phyloP scores from a whole-genome alignment of 1,140 invertebrate genomes.

The Limonius californicus region DNA sequence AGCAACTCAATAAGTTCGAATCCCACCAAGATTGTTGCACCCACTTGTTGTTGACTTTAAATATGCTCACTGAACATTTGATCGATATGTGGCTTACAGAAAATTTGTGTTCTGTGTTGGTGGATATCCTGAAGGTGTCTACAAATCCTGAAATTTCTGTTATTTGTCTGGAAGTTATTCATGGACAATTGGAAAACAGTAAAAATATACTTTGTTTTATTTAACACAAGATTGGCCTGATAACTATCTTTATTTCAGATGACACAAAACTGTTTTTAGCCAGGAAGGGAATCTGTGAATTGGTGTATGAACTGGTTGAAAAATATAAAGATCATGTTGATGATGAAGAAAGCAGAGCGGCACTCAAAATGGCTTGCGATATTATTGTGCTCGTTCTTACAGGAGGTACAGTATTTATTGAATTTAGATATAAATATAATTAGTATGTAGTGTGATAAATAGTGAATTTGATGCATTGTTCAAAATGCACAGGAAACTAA shows the following conservation, averaged over 20 bases:
- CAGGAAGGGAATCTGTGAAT: slow-evolving; percentile 68
- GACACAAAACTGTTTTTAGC: slow-evolving; percentile 72
- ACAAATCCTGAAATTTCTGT: slow-evolving; percentile 65
- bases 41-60: slow-evolving; percentile 68
- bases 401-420: no score
- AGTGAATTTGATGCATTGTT: no score
- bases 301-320: slow-evolving; percentile 70
- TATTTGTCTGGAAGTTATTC: slow-evolving; percentile 70
- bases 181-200: slow-evolving; percentile 72
- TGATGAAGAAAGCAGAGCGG: slow-evolving; percentile 65
- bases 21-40: slow-evolving; percentile 57
- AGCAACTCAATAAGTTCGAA: slow-evolving; percentile 46
- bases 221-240: no score
- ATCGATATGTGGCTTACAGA: slow-evolving; percentile 55
- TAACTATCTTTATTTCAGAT: slow-evolving; percentile 63
- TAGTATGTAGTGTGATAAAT: no score
- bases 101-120: slow-evolving; percentile 54
- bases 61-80: slow-evolving; percentile 68
- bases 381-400: slow-evolving; percentile 78
- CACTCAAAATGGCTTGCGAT: slow-evolving; percentile 81
- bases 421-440: no score
- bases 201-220: no score
- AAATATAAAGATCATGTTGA: slow-evolving; percentile 59
- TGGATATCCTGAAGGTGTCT: slow-evolving; percentile 59
- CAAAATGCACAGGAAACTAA: no score